Evolutionary conservation across 2,888 invertebrate species (phyloP), one percentile per base, ranked within the genome.

Genomic region (Tribolium freemani): DNA sequence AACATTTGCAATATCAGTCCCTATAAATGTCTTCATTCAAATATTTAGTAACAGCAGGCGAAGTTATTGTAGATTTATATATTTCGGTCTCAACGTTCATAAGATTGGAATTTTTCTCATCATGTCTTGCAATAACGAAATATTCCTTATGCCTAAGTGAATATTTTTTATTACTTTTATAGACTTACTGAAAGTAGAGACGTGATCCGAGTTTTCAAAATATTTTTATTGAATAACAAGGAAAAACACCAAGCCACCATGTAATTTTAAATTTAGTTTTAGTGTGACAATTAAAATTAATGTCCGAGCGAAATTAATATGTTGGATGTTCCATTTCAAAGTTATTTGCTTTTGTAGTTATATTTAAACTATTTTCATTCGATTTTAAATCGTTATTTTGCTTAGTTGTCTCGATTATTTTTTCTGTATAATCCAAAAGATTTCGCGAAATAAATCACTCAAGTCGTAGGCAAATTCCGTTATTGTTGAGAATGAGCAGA

Each of bases 291-390:
- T 38, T 38, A 38, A 38, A 38, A 38, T 38, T 38, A 38, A 38
- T 38, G 38, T 38, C 38, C 38, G 38, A 38, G 38, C 8, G 38
- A 38, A 38, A 38, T 38, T 38, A 38, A 38, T 38, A 38, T 38
- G 9, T n/a, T 38, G 26, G 54, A 54, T 54, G 56, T 31, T 56
- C 56, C 38, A 31, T 56, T 56, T 56, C 13, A 31, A 38, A 26
- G 53, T 38, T 38, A 26, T 26, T 53, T 26, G 53, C 53, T 53
- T 53, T 53, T 53, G 53, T 53, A 53, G 38, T 38, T 38, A 10
- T 56, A 56, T 56, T 56, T 56, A 56, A 31, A 56, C 56, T n/a
- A 38, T 26, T 56, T 30, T 30, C 54, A 30, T 54, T 54, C 10
- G 16, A 26, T 54, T 21, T 54, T 54, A 54, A 54, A 54, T 54